A percentile compares a stretch with the other conserved stretches of the same genome.
phyloP scores from a whole-genome alignment of 2,888 invertebrate genomes.

The Dynastes grantii region DNA sequence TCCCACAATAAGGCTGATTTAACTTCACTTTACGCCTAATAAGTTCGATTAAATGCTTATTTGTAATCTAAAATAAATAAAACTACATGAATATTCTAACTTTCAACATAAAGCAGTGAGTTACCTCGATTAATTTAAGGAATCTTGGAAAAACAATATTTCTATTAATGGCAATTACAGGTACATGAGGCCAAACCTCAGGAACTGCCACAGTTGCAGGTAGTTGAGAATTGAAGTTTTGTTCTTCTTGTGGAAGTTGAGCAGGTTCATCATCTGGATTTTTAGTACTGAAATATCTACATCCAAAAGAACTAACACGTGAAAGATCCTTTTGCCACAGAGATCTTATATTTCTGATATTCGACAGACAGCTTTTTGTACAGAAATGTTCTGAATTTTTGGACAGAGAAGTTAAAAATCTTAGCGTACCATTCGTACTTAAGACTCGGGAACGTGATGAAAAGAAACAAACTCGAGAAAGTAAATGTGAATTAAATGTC shows the following conservation, averaged over 20 bases:
- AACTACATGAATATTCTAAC: neutral
- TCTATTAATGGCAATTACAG: conserved; percentile 93
- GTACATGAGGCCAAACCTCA: conserved; percentile 96
- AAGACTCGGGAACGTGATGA: conserved; percentile 11
- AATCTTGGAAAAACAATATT: conserved; percentile 99
- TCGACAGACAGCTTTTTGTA: neutral
- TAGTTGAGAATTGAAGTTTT: conserved; percentile 73
- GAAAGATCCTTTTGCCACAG: conserved; percentile 26
- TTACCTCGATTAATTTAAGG: conserved; percentile 96
- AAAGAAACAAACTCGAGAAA: conserved; percentile 29
- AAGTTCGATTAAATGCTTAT: conserved; percentile 90
- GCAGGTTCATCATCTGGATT: conserved; percentile 57
- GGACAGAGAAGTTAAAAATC: conserved; percentile 54
- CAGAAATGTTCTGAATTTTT: conserved; percentile 48
- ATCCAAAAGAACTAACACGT: conserved; percentile 27
- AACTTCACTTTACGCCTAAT: conserved; percentile 94
- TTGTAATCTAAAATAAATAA: conserved; percentile 78
- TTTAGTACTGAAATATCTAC: conserved; percentile 47
- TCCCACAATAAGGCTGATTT: conserved; percentile 97
- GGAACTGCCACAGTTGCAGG: conserved; percentile 95
- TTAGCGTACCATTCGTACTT: conserved; percentile 4
- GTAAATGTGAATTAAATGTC: conserved; percentile 10
- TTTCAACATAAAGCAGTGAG: conserved; percentile 38
- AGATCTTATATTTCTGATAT: neutral
- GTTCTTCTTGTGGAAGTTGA: conserved; percentile 59